These are phyloP conservation scores for Protonemura montana DNA, from an alignment of 2,888 invertebrate species.

Conservation along the genomic window DNA sequence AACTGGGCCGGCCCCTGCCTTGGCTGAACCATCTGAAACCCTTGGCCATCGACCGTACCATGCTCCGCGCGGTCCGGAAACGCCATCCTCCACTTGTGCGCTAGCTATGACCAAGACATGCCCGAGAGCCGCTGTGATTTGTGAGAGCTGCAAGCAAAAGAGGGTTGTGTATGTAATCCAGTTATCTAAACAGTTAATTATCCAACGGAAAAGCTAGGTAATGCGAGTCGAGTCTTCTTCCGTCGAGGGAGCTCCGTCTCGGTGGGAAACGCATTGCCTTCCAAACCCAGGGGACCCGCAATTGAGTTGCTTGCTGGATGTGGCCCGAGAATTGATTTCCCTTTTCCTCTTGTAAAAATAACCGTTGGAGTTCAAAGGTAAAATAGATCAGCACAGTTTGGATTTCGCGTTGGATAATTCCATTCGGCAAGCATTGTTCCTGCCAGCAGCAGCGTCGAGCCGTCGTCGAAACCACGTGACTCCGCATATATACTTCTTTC, in stretches of 20 bases:
- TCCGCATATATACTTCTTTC: not conserved
- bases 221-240: slow-evolving; percentile 32
- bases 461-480: not conserved
- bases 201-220: slow-evolving; percentile 38
- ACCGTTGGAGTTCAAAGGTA: slow-evolving; percentile 1
- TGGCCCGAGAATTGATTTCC: slow-evolving; percentile 9
- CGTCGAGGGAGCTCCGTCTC: not conserved
- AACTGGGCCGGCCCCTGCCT: not conserved
- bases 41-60: not conserved
- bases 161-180: slow-evolving; percentile 35
- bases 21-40: not conserved
- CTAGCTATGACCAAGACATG: not conserved
- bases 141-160: slow-evolving; percentile 12
- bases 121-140: slow-evolving; percentile 19
- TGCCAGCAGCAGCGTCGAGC: not conserved
- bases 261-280: not conserved
- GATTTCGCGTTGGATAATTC: not conserved
- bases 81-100: slow-evolving; percentile 8
- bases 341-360: not conserved
- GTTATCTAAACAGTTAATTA: slow-evolving; percentile 43
- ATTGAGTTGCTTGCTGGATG: not conserved
- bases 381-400: not conserved
- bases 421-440: not conserved
- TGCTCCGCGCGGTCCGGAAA: not conserved
- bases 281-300: not conserved